Base-by-base conservation (phyloP, 2,888 invertebrate species). In the Drosophila monieri region DNA sequence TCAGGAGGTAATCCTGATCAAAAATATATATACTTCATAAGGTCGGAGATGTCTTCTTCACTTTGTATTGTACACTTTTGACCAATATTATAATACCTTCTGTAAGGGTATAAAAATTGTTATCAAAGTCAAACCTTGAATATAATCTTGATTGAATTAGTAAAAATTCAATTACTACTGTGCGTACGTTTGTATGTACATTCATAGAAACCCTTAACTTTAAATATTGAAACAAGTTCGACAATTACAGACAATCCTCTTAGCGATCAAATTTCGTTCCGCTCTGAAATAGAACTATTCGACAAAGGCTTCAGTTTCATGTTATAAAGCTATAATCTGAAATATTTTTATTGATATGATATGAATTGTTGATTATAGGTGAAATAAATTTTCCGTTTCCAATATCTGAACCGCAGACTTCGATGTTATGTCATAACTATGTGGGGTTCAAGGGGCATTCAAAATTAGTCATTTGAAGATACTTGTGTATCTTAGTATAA, bases 241-340 rank as follows among this genome's bases (percentile, higher is more conserved):
- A 35, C 6, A 35, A 35, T 14, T n/a, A n/a, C 35, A 35, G n/a
- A 35, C 35, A 6, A 35, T n/a, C 35, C 35, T 35, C n/a, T 35
- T 35, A 35, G n/a, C 35, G n/a, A 6, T 35, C n/a, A 35, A n/a
- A 14, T n/a, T 35, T 35, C 35, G n/a, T 35, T 35, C 35, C 35
- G 35, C n/a, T n/a, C n/a, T n/a, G 2, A n/a, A 35, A 35, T 6
- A n/a, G 2, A 35, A 35, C 35, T 35, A n/a, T 35, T 35, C 35
- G 9, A 35, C 5, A 35, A 35, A 6, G n/a, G n/a, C 35, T 35
- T 6, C 6, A n/a, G n/a, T n/a, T n/a, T 35, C 35, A 35, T n/a
- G 35, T 35, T 35, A n/a, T n/a, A 35, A n/a, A n/a, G 35, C 35
- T 35, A 35, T 35, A 35, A 35, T 35, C 35, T 35, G 6, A 35